Conservation (phyloP, 2,797 vertebrate species). For the Acanthurus leucopareius region DNA sequence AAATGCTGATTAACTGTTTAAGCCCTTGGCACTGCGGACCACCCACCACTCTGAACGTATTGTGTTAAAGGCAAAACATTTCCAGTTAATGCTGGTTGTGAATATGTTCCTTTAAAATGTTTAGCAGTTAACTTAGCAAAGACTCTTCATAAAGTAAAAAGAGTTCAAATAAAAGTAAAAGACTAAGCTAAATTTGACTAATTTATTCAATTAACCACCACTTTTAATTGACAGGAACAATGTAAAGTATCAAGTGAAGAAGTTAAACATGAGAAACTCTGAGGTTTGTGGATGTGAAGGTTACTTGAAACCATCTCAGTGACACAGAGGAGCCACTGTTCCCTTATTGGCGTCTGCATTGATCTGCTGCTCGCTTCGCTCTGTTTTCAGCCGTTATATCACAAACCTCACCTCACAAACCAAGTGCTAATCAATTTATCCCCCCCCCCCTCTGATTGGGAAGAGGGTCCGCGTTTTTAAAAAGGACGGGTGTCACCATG, state of each 20-base stretch:
- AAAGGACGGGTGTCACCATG: slow-evolving; percentile 24
- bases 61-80: background rate
- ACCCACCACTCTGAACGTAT: background rate
- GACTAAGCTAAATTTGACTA: too few species aligned
- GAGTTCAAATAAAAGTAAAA: too few species aligned
- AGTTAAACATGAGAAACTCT: background rate
- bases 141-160: too few species aligned
- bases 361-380: slow-evolving; percentile 45
- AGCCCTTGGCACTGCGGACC: background rate
- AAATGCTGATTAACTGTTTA: slow-evolving; percentile 17
- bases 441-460: slow-evolving; percentile 1
- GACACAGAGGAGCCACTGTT: background rate
- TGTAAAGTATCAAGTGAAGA: background rate
- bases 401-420: slow-evolving; percentile 15
- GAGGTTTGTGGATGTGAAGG: background rate
- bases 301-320: background rate
- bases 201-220: background rate
- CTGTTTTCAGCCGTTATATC: slow-evolving; percentile 29
- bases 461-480: slow-evolving; percentile 15
- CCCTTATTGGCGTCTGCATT: slow-evolving; percentile 6
- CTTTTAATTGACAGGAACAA: background rate
- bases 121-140: background rate
- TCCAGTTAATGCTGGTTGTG: background rate
- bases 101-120: slow-evolving; percentile 7
- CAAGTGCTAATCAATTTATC: slow-evolving; percentile 39